A percentile compares a stretch with the other conserved stretches of the same genome.
phyloP scores from a whole-genome alignment of 2,113 vertebrate genomes.

The Ascaphus truei region DNA sequence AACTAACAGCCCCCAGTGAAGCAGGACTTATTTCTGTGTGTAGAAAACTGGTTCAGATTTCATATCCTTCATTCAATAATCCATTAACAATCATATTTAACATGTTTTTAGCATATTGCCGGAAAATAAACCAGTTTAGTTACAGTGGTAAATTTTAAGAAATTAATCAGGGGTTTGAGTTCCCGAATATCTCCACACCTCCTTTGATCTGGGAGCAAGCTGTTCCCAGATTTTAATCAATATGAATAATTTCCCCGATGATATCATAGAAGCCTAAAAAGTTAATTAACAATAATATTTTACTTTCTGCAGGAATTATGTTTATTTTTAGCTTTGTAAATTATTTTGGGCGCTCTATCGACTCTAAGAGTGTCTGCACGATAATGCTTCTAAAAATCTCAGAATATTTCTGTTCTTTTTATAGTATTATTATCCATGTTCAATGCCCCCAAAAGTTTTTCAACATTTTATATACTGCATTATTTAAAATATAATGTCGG shows the following conservation, averaged over 20 bases:
- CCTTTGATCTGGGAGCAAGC: too few relatives aligned
- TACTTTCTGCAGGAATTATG: neutral
- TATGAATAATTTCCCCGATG: neutral
- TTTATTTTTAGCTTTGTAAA: neutral
- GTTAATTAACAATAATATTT: neutral
- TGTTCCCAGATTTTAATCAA: neutral
- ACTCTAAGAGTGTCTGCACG: neutral
- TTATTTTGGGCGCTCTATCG: neutral
- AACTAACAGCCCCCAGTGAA: too few relatives aligned
- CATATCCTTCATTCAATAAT: too few relatives aligned
- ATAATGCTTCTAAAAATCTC: neutral
- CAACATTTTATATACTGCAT: neutral
- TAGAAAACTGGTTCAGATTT: too few relatives aligned
- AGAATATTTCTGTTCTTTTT: neutral
- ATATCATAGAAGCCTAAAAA: neutral
- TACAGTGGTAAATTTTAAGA: too few relatives aligned
- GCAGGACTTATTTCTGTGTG: too few relatives aligned
- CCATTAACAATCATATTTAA: too few relatives aligned
- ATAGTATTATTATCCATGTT: neutral
- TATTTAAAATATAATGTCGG: neutral
- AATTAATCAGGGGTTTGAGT: too few relatives aligned
- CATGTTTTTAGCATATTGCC: too few relatives aligned
- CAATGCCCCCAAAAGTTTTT: neutral
- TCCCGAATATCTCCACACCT: too few relatives aligned
- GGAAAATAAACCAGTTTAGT: too few relatives aligned